Base-by-base conservation (phyloP, 2,888 invertebrate species). In the Sarcophaga variegata region DNA sequence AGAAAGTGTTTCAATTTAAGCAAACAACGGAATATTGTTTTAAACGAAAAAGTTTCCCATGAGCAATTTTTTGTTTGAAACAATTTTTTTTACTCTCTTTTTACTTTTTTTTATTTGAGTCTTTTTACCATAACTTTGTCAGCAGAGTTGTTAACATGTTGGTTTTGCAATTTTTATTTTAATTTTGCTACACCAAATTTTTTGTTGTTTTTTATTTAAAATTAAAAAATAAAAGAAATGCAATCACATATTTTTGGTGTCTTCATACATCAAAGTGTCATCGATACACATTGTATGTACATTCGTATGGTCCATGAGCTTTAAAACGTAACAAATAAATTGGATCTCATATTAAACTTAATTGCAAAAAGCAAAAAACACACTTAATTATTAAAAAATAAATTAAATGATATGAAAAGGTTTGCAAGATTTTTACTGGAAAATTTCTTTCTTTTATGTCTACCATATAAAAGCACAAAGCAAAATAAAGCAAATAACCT, bases 1-100 rank as follows among this genome's bases (percentile, higher is more conserved):
- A 75, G 86, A 87, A 87, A 87, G 86, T 84, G 75, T 81, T 81
- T 75, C 78, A 71, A 66, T 78, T 84, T 75, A 69, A 79, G 70
- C 69, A 4, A 84, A 69, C 79, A 83, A 47, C 45, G 22, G 59
- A 59, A 79, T 70, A 64, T 59, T 75, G 27, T 75, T 75, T 75
- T 49, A 20, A 69, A 75, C 2, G 47, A 8, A 71, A 70, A 69
- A 64, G 22, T 75, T 84, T 84, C 84, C 84, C 84, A 84, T 80
- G 84, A 76, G 80, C 83, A 64, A 69, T 62, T 66, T 74, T 71
- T 70, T 25, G 54, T 12, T 54, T 14, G 17, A 54, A 76, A 84
- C 78, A 74, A 67, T 66, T 67, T 71, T 70, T 22, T 64, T 47
- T 72, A 11, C 6, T 27, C 49, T 45, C 70, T 64, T 60, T 54